Percentiles rank a stretch among this genome's conserved stretches.
Conservation (phyloP, 2,888 invertebrate species). For the Acleris sparsana region DNA sequence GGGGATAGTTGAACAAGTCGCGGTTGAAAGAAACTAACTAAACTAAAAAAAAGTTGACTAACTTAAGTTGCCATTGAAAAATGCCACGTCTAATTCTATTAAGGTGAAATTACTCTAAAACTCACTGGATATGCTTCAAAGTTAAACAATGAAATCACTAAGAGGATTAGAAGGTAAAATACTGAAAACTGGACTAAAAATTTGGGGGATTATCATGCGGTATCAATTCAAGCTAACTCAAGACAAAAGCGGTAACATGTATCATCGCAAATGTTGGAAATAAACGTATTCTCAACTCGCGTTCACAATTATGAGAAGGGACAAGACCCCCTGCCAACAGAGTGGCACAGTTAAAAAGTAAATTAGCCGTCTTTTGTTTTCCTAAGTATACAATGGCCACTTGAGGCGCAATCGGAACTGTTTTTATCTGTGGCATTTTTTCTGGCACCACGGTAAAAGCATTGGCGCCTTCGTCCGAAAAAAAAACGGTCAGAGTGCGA, state of each 20-base stretch:
- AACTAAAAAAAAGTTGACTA: too few species aligned
- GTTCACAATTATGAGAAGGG: not conserved
- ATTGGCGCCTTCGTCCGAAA: slow-evolving; percentile 72
- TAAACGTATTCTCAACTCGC: slow-evolving; percentile 47
- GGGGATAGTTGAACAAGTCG: too few species aligned
- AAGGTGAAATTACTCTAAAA: too few species aligned
- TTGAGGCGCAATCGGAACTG: slow-evolving; percentile 47
- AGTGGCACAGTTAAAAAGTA: slow-evolving; percentile 39
- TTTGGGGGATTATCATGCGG: slow-evolving; percentile 2
- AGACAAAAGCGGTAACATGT: slow-evolving; percentile 4
- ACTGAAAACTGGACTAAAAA: not conserved
- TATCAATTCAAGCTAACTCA: slow-evolving; percentile 3
- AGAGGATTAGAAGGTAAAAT: not conserved
- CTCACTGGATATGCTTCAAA: not conserved
- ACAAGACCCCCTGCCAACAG: slow-evolving; percentile 50
- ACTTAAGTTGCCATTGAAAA: too few species aligned
- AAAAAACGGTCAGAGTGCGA: slow-evolving; percentile 71
- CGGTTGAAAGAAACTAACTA: too few species aligned
- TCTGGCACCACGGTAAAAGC: slow-evolving; percentile 68
- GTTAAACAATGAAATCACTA: not conserved
- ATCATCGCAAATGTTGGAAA: slow-evolving; percentile 22
- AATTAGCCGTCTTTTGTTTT: slow-evolving; percentile 73
- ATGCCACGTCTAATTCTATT: too few species aligned
- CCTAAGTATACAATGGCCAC: slow-evolving; percentile 65
- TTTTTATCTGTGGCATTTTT: slow-evolving; percentile 60